Percentiles rank a stretch among this genome's conserved stretches.
These are phyloP conservation scores for Leucania comma DNA, from an alignment of 2,888 invertebrate genomes.

Conservation along the genomic window DNA sequence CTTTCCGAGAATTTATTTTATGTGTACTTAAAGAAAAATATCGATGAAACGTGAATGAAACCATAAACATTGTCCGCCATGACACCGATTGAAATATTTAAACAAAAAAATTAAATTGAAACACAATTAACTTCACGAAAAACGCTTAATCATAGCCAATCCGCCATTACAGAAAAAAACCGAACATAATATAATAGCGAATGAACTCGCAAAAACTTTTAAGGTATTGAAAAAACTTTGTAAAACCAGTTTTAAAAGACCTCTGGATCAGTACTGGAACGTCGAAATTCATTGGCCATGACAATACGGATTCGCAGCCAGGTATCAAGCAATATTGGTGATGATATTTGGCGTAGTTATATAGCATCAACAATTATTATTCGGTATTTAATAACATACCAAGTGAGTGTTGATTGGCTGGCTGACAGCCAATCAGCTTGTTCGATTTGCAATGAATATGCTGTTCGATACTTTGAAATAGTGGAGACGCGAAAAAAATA, in stretches of 20 bases:
- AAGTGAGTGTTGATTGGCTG: conserved; percentile 77
- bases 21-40: too few relatives aligned
- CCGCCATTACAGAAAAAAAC: conserved; percentile 49
- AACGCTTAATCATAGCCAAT: conserved; percentile 44
- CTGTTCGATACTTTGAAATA: conserved; percentile 69
- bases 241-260: conserved; percentile 61
- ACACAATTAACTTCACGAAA: conserved; percentile 37
- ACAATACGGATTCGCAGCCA: conserved; percentile 59
- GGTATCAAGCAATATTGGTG: conserved; percentile 68
- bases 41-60: neutral
- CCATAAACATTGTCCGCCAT: conserved; percentile 21
- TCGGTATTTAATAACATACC: conserved; percentile 78
- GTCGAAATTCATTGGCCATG: conserved; percentile 45
- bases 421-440: conserved; percentile 77
- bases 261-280: conserved; percentile 44
- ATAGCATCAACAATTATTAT: conserved; percentile 70
- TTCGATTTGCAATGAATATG: conserved; percentile 79
- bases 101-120: conserved; percentile 34
- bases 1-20: too few relatives aligned
- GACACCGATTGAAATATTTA: conserved; percentile 19
- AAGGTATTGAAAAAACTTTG: conserved; percentile 64
- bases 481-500: conserved; percentile 73
- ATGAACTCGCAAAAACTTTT: conserved; percentile 62
- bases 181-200: conserved; percentile 49
- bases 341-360: conserved; percentile 68